A percentile compares a stretch with the other conserved stretches of the same genome.
Conservation (phyloP, 2,113 vertebrate genomes). For the Cygnus buccinator region DNA sequence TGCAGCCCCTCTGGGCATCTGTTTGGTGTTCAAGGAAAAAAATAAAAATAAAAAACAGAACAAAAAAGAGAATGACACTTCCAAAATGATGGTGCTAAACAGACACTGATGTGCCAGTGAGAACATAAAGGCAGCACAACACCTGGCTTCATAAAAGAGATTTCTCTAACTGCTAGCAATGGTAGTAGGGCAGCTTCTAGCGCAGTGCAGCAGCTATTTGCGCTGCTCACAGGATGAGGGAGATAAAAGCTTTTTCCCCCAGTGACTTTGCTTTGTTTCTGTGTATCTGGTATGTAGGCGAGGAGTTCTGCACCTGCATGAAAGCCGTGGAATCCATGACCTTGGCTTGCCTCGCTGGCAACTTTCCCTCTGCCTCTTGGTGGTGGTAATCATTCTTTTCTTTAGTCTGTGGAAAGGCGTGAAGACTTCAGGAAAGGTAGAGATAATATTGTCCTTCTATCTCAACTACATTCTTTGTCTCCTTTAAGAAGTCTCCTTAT, state of each 20-base stretch:
- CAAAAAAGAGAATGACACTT: not conserved
- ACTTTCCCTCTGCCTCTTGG: constrained; percentile 87
- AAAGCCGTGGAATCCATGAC: constrained; percentile 91
- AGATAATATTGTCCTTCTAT: constrained; percentile 37
- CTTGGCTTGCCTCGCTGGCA: constrained; percentile 93
- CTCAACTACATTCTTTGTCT: not conserved
- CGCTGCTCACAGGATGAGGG: not conserved
- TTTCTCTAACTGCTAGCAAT: not conserved
- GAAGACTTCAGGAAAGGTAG: constrained; percentile 98
- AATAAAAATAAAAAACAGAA: no score
- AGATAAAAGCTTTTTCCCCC: not conserved
- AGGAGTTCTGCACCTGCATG: constrained; percentile 89
- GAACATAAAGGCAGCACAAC: not conserved
- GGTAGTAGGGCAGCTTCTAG: not conserved
- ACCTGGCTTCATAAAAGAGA: not conserved
- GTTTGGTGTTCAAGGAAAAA: not conserved
- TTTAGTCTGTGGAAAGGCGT: constrained; percentile 99
- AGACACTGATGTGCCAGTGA: not conserved
- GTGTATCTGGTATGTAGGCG: constrained; percentile 76
- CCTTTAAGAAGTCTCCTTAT: not conserved
- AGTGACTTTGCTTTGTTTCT: not conserved
- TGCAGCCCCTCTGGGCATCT: not conserved
- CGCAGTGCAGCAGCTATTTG: not conserved
- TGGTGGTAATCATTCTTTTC: constrained; percentile 91
- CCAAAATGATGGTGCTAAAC: not conserved